Evolutionary conservation across 2,113 vertebrate genomes (phyloP), one percentile per base, ranked within the genome.

Genomic region (Daubentonia madagascariensis): DNA sequence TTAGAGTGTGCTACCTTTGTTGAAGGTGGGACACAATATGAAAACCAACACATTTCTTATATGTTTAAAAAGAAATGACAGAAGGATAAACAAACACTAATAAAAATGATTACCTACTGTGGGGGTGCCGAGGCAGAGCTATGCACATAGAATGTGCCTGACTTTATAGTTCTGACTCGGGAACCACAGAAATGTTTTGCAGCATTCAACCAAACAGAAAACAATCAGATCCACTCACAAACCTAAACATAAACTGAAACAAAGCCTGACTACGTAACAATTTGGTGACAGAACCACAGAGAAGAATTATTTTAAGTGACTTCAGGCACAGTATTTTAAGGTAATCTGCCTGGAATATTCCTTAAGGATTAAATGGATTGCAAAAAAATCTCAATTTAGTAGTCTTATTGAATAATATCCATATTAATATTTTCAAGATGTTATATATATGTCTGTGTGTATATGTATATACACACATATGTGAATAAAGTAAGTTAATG

Each of bases 51-150:
- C 8, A 10, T 17, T 83, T 40, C 48, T 78, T 65, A 2, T 35
- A 16, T 8, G 17, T 61, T 52, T 52, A 70, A 50, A 65, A 18
- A 2, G n/a, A 48, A 80, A 65, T 73, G 45, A 59, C 0, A 0
- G 32, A 52, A 80, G 48, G 23, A 78, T 6, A 11, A 50, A 75
- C 1, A 50, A 28, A 94, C 3, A 22, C 8, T 12, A 45, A 73
- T 4, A 65, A 79, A 76, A 92, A 18, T 5, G 11, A 12, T 12
- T 9, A 57, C 52, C 54, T 4, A 2, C 1, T 1, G 0, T 3
- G 3, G 54, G 22, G 87, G 8, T 79, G 3, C 0, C 23, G 45
- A 43, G 17, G 17, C 59, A 50, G 3, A 8, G 14, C 0, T 7
- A 48, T 6, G 0, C 12, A 45, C 9, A 75, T 14, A 48, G 67